Conservation (phyloP, 2,797 vertebrate genomes). For the Fistularia commersonii region DNA sequence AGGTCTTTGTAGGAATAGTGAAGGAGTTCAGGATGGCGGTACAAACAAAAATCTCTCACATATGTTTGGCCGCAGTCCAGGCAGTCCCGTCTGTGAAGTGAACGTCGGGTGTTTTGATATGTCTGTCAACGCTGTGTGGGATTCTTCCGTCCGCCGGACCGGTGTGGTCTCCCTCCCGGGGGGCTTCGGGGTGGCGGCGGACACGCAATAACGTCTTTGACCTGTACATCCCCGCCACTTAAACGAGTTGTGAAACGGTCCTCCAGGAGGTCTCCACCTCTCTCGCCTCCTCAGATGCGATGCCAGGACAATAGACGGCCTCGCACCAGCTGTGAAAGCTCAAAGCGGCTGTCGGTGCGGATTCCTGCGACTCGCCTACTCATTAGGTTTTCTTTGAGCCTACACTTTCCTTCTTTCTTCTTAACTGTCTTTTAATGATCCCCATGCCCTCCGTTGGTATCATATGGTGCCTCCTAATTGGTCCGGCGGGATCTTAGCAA, state of each 20-base stretch:
- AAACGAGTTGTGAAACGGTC: slow-evolving; percentile 44
- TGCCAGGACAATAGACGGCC: slow-evolving; percentile 67
- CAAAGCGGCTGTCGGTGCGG: slow-evolving; percentile 58
- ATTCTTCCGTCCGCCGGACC: slow-evolving; percentile 51
- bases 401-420: slow-evolving; percentile 42
- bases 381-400: slow-evolving; percentile 50
- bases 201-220: slow-evolving; percentile 49
- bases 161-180: slow-evolving; percentile 38
- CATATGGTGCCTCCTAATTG: slow-evolving; percentile 14
- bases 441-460: slow-evolving; percentile 29
- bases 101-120: slow-evolving; percentile 46
- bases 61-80: slow-evolving; percentile 43
- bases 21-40: slow-evolving; percentile 29
- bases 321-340: slow-evolving; percentile 73
- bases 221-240: slow-evolving; percentile 49
- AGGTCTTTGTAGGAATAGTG: slow-evolving; percentile 29
- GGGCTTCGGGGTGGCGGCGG: slow-evolving; percentile 35
- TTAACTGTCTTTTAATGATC: slow-evolving; percentile 46
- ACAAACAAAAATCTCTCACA: slow-evolving; percentile 51
- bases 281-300: slow-evolving; percentile 62
- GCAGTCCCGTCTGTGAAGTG: slow-evolving; percentile 26
- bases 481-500: not conserved
- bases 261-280: slow-evolving; percentile 58
- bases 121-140: slow-evolving; percentile 58
- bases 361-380: slow-evolving; percentile 49